phyloP scores from a whole-genome alignment of 2,113 vertebrate species.

The Sturnus vulgaris region DNA sequence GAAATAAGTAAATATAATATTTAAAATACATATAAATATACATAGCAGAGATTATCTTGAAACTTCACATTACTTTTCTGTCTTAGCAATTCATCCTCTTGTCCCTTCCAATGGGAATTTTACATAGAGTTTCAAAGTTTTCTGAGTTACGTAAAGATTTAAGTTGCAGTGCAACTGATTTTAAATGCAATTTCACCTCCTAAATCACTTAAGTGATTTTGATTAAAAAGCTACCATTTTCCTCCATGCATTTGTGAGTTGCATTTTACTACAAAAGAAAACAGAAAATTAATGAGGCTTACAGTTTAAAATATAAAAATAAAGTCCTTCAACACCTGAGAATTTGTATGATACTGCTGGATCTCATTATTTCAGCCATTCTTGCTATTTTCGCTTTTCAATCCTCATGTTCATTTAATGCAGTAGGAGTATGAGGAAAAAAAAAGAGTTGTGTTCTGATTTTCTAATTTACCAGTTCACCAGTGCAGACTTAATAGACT shows the following conservation, averaged over 20 bases:
- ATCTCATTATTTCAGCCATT: slow-evolving; percentile 37
- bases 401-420: slow-evolving; percentile 11
- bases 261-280: not conserved
- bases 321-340: not conserved
- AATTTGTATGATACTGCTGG: not conserved
- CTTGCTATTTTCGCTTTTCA: not conserved
- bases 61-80: not conserved
- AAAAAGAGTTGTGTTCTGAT: slow-evolving; percentile 40
- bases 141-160: not conserved
- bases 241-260: not conserved
- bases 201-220: not conserved
- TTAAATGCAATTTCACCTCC: not conserved
- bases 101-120: not conserved
- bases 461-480: slow-evolving; percentile 73
- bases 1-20: not conserved
- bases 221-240: not conserved
- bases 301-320: not conserved
- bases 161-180: not conserved
- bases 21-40: not conserved
- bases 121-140: not conserved
- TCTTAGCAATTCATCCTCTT: not conserved
- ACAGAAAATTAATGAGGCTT: not conserved
- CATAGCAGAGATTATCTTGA: not conserved
- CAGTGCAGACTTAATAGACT: slow-evolving; percentile 63
- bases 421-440: slow-evolving; percentile 22